Conservation (phyloP, 2,888 invertebrate species). For the Schizotus pectinicornis region DNA sequence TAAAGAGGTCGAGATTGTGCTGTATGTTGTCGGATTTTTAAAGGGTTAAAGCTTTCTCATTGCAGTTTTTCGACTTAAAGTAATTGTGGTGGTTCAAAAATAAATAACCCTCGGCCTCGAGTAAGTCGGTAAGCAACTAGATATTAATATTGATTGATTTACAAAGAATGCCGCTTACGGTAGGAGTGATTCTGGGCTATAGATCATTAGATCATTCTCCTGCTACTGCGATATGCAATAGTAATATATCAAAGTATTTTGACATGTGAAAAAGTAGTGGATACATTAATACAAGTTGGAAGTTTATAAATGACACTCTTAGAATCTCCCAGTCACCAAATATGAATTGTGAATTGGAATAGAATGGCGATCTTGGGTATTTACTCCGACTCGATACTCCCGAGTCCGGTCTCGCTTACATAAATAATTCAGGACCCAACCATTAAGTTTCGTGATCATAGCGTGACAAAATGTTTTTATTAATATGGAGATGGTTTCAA, state of each 20-base stretch:
- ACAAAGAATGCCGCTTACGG: constrained; percentile 40
- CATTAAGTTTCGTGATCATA: background rate
- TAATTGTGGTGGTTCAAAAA: constrained; percentile 4
- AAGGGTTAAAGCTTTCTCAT: background rate
- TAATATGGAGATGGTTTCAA: constrained; percentile 12
- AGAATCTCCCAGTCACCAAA: constrained; percentile 35
- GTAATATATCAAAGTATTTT: constrained; percentile 52
- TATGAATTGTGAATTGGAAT: constrained; percentile 40
- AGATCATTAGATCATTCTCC: constrained; percentile 51
- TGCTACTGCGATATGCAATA: constrained; percentile 51
- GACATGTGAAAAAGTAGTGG: constrained; percentile 52
- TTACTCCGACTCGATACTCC: constrained; percentile 26
- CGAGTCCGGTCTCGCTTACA: constrained; percentile 6
- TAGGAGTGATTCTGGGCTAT: constrained; percentile 44
- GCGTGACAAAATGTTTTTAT: constrained; percentile 10
- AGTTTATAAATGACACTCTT: constrained; percentile 47
- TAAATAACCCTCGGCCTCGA: constrained; percentile 15
- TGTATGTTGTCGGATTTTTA: too few relatives aligned
- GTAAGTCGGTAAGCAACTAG: constrained; percentile 27
- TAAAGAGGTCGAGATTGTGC: too few relatives aligned
- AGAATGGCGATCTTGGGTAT: constrained; percentile 30
- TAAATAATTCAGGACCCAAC: constrained; percentile 27
- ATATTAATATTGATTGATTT: constrained; percentile 39
- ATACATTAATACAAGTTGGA: constrained; percentile 49
- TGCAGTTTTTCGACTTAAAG: background rate